Evolutionary conservation across 1,140 invertebrate species (phyloP).

Genomic region (Mamestra configurata): DNA sequence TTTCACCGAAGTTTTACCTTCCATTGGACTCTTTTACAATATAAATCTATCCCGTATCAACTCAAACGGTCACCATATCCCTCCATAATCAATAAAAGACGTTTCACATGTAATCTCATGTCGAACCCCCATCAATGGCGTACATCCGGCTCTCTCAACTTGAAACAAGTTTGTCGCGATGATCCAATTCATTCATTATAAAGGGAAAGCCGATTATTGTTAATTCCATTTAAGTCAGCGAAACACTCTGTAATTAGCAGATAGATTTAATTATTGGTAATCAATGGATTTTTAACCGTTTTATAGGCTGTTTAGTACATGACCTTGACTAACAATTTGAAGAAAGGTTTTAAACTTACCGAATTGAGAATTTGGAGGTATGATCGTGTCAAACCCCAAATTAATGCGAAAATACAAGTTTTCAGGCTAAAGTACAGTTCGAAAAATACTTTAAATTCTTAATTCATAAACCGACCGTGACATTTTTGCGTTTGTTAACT

Average conservation of each 20-base stretch:
- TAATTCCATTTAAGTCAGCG: constrained; percentile 22
- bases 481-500: no score
- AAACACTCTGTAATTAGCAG: constrained; percentile 22
- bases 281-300: neutral
- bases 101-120: neutral
- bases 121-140: constrained; percentile 3
- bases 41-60: no score
- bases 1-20: no score
- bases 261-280: constrained; percentile 18
- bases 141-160: neutral
- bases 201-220: constrained; percentile 37
- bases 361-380: no score
- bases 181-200: constrained; percentile 31
- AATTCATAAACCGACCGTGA: no score
- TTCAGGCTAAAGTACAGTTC: no score
- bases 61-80: neutral
- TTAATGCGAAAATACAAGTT: no score
- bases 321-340: neutral
- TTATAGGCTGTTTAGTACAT: neutral
- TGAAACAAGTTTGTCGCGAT: constrained; percentile 6
- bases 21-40: no score
- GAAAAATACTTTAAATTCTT: no score
- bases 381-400: no score
- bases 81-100: neutral
- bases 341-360: no score